Percentiles rank a stretch among this genome's conserved stretches.
These are phyloP conservation scores for Rhingia rostrata DNA, from an alignment of 2,888 invertebrate genomes.

Conservation along the genomic window DNA sequence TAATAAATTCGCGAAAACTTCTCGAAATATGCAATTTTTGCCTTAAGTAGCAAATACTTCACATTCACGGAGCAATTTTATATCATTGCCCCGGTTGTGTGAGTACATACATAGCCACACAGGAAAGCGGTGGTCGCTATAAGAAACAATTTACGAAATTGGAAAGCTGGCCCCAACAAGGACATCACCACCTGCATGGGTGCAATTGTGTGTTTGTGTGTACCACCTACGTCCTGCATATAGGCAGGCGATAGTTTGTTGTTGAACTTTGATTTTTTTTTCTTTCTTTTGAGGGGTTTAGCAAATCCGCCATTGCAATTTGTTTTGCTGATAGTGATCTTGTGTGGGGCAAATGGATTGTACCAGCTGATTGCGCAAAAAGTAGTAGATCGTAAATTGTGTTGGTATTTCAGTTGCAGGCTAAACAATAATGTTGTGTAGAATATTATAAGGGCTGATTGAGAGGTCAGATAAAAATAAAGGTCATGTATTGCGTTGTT, in stretches of 20 bases:
- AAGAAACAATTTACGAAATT: conserved; percentile 70
- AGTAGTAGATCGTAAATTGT: background rate
- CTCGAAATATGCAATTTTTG: conserved; percentile 63
- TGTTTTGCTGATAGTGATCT: conserved; percentile 53
- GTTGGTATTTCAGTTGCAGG: background rate
- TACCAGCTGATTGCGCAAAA: conserved; percentile 37
- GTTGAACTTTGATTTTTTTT: conserved; percentile 36
- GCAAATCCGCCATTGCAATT: conserved; percentile 45
- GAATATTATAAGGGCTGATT: background rate
- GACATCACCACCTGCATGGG: background rate
- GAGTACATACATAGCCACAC: background rate
- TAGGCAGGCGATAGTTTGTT: conserved; percentile 7
- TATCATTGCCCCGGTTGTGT: conserved; percentile 57
- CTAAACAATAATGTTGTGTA: background rate
- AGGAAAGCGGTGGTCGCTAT: conserved; percentile 42
- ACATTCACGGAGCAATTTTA: conserved; percentile 67
- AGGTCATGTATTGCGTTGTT: conserved; percentile 7
- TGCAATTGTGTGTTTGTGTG: background rate
- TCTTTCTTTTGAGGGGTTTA: background rate
- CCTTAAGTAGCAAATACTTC: conserved; percentile 71
- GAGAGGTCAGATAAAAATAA: background rate
- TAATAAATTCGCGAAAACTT: conserved; percentile 52
- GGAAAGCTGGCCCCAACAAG: conserved; percentile 53
- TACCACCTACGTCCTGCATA: background rate
- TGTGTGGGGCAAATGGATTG: conserved; percentile 44